Evolutionary conservation across 2,113 vertebrate species (phyloP).

Genomic region (Stigmatopora argus): DNA sequence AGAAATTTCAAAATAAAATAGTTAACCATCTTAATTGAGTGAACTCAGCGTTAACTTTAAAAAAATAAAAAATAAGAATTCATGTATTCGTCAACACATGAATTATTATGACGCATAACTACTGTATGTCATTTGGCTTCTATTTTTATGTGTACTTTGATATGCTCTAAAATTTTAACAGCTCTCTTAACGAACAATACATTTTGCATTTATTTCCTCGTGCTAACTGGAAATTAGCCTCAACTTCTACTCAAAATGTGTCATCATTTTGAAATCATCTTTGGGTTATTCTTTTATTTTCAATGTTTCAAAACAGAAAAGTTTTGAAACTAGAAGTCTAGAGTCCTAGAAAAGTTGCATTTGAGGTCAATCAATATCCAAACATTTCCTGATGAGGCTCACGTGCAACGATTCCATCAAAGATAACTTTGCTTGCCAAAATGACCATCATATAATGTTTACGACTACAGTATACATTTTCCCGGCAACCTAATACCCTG

Average conservation of each 20-base stretch:
- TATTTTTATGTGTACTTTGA: neutral
- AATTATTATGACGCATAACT: neutral
- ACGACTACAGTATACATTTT: neutral
- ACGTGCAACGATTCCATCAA: neutral
- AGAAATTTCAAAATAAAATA: too few species aligned
- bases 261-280: too few species aligned
- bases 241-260: too few species aligned
- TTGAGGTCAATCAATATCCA: neutral
- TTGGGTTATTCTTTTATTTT: too few species aligned
- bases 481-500: neutral
- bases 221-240: too few species aligned
- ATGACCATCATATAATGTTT: neutral
- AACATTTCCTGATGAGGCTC: neutral
- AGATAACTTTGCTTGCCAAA: neutral
- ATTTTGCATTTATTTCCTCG: neutral
- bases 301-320: neutral
- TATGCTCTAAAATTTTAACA: neutral
- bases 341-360: neutral
- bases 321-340: too few species aligned
- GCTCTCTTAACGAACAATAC: neutral
- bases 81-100: neutral
- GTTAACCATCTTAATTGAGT: too few species aligned
- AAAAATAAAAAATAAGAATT: too few species aligned
- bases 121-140: neutral
- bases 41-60: too few species aligned